Percentiles rank a stretch among this genome's conserved stretches.
phyloP scores from a whole-genome alignment of 2,888 invertebrate genomes.

The Dromius quadrimaculatus region DNA sequence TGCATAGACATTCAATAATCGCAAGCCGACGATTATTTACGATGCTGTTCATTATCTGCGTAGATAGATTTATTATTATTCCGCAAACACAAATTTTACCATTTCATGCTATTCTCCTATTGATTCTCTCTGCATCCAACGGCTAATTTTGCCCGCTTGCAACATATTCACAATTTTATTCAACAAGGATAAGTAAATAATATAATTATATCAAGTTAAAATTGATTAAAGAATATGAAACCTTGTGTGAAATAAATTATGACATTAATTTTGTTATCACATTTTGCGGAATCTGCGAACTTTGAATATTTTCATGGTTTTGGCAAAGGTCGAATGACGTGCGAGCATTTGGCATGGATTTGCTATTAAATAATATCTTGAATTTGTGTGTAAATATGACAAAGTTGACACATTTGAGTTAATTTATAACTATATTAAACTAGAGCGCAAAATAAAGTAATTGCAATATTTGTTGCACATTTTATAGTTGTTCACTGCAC shows the following conservation, averaged over 20 bases:
- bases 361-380: constrained; percentile 20
- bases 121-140: too few species aligned
- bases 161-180: too few species aligned
- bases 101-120: too few species aligned
- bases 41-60: background rate
- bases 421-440: background rate
- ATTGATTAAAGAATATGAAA: too few species aligned
- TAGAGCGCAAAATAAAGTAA: constrained; percentile 3
- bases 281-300: constrained; percentile 5
- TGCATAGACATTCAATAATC: background rate
- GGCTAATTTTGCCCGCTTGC: too few species aligned
- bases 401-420: background rate
- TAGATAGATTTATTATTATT: constrained; percentile 26
- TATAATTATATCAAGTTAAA: too few species aligned
- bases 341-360: constrained; percentile 15
- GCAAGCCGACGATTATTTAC: constrained; percentile 6
- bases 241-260: too few species aligned
- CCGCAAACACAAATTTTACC: too few species aligned
- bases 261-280: constrained; percentile 10
- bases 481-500: too few species aligned
- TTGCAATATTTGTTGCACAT: background rate
- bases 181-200: too few species aligned
- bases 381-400: constrained; percentile 2
- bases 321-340: constrained; percentile 32
- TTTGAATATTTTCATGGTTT: constrained; percentile 20